Percentiles rank a stretch among this genome's conserved stretches.
Conservation (phyloP, 2,113 vertebrate species). For the Pelvicachromis taeniatus region DNA sequence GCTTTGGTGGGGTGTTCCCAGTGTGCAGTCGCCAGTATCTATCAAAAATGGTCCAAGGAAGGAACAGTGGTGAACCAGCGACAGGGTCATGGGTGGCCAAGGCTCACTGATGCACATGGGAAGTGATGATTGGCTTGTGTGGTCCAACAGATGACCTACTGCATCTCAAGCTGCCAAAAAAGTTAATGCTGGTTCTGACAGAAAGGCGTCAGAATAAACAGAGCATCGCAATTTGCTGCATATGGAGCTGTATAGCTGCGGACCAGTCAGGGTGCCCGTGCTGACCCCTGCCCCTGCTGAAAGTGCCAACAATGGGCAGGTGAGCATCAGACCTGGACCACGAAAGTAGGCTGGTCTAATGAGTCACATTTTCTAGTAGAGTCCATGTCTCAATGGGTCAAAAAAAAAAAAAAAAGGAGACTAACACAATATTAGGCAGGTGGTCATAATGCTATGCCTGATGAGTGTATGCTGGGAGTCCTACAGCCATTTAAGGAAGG, state of each 20-base stretch:
- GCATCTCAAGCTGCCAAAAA: neutral
- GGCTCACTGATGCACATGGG: neutral
- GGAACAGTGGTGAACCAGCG: neutral
- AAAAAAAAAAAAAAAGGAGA: neutral
- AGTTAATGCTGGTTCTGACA: neutral
- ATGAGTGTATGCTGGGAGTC: neutral
- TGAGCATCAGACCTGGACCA: neutral
- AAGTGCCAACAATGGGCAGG: fast-evolving
- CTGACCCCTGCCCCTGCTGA: fast-evolving
- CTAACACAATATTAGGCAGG: neutral
- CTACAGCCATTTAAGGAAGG: fast-evolving
- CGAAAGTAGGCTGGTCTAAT: neutral
- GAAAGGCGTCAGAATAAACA: neutral
- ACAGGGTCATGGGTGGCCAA: neutral
- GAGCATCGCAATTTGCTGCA: fast-evolving
- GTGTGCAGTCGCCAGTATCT: neutral
- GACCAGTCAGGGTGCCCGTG: neutral
- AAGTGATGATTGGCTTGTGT: neutral
- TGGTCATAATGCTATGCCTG: neutral
- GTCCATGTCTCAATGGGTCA: no score
- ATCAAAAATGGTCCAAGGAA: neutral
- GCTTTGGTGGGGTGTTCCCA: neutral
- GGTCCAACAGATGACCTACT: neutral
- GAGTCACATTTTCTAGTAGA: neutral
- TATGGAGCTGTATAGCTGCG: neutral